Evolutionary conservation across 2,888 invertebrate genomes (phyloP).

Genomic region (Eupithecia dodoneata): DNA sequence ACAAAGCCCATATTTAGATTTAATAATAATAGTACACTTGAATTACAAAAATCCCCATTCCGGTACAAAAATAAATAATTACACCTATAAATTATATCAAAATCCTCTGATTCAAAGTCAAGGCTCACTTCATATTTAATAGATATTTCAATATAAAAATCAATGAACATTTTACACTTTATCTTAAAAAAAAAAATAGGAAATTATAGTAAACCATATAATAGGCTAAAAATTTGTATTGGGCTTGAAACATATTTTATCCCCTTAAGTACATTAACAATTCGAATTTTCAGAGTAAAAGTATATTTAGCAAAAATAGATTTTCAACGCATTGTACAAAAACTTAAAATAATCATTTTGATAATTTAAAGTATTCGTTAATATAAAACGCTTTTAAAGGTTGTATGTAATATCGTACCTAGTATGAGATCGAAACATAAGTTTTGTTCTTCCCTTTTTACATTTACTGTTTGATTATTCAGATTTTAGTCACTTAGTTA

Average conservation of each 20-base stretch:
- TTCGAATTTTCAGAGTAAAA: constrained; percentile 53
- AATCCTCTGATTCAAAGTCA: constrained; percentile 68
- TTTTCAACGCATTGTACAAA: constrained; percentile 42
- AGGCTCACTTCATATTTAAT: constrained; percentile 70
- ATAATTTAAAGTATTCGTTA: constrained; percentile 29
- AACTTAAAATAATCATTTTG: constrained; percentile 35
- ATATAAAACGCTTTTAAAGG: constrained; percentile 60
- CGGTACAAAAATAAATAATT: constrained; percentile 74
- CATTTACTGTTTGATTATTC: constrained; percentile 69
- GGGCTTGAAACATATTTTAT: constrained; percentile 57
- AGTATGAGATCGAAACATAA: constrained; percentile 47
- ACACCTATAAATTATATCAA: constrained; percentile 65
- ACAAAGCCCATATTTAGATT: constrained; percentile 76
- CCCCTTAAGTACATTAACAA: constrained; percentile 49
- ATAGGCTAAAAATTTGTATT: constrained; percentile 59
- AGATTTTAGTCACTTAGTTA: constrained; percentile 80
- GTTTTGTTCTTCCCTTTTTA: constrained; percentile 55
- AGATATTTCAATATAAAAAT: constrained; percentile 70
- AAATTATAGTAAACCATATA: constrained; percentile 70
- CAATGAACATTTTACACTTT: constrained; percentile 68
- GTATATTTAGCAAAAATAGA: constrained; percentile 49
- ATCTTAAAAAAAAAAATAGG: constrained; percentile 67
- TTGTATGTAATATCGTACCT: constrained; percentile 60
- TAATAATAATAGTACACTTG: constrained; percentile 64
- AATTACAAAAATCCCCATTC: constrained; percentile 61